Conservation (phyloP, 2,113 vertebrate genomes). For the Chaetodon trifascialis region DNA sequence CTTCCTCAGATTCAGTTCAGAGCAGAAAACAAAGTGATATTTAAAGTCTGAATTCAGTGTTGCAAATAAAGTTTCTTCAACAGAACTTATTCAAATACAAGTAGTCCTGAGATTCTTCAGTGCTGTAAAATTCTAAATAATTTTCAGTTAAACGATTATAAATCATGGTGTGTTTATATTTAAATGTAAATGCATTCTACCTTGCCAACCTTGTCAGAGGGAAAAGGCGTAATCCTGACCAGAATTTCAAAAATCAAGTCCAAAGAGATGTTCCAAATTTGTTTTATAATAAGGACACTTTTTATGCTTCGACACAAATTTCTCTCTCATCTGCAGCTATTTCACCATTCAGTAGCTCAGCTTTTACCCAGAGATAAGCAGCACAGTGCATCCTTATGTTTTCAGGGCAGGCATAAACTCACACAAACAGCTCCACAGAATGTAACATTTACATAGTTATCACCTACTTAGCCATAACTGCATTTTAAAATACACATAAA, state of each 20-base stretch:
- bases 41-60: background rate
- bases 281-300: background rate
- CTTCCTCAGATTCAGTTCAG: background rate
- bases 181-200: too few relatives aligned
- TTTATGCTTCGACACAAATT: slow-evolving; percentile 4
- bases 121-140: background rate
- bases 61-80: background rate
- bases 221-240: background rate
- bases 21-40: background rate
- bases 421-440: background rate
- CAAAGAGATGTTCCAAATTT: background rate
- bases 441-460: slow-evolving; percentile 22
- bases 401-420: background rate
- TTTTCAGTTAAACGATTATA: background rate
- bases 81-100: background rate
- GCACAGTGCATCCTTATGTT: slow-evolving; percentile 12
- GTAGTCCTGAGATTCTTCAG: background rate
- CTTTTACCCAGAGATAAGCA: slow-evolving; percentile 13
- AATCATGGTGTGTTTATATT: background rate
- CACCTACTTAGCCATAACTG: background rate
- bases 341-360: slow-evolving; percentile 1
- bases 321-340: slow-evolving; percentile 10
- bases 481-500: slow-evolving; percentile 14
- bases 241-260: background rate
- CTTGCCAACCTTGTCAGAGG: background rate